Evolutionary conservation across 1,140 invertebrate species (phyloP).

Genomic region (Bombus impatiens): DNA sequence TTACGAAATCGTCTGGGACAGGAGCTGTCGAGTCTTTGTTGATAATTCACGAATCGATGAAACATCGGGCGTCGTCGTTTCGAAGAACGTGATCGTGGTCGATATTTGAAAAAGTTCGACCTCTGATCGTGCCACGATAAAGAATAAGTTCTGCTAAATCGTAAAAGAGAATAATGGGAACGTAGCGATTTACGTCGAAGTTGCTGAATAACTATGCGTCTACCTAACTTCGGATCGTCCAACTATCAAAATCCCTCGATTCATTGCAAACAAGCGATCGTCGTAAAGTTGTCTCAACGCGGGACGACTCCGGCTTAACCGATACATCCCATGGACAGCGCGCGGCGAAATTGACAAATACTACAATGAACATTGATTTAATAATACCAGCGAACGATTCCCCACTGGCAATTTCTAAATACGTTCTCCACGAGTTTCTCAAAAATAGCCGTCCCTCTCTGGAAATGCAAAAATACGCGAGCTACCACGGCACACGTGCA

Average conservation of each 20-base stretch:
- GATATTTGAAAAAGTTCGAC: background rate
- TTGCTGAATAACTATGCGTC: background rate
- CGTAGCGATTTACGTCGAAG: background rate
- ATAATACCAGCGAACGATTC: background rate
- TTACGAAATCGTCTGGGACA: background rate
- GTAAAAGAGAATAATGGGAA: too few relatives aligned
- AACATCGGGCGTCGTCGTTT: conserved; percentile 1
- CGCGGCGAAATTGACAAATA: background rate
- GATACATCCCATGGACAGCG: background rate
- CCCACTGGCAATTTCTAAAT: background rate
- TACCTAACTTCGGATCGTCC: background rate
- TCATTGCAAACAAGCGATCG: background rate
- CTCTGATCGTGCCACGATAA: conserved; percentile 20
- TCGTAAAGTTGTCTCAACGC: background rate
- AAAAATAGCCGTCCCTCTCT: conserved; percentile 5
- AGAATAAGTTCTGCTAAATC: background rate
- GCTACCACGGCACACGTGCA: background rate
- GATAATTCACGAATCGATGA: conserved; percentile 23
- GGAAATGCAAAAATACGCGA: background rate
- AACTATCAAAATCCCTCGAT: background rate
- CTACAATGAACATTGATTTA: conserved; percentile 16
- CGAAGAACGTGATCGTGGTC: conserved; percentile 2
- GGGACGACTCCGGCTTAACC: background rate
- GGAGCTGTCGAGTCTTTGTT: background rate
- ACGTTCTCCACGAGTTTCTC: background rate